Conservation (phyloP, 2,888 invertebrate species). For the Limnephilus marmoratus region DNA sequence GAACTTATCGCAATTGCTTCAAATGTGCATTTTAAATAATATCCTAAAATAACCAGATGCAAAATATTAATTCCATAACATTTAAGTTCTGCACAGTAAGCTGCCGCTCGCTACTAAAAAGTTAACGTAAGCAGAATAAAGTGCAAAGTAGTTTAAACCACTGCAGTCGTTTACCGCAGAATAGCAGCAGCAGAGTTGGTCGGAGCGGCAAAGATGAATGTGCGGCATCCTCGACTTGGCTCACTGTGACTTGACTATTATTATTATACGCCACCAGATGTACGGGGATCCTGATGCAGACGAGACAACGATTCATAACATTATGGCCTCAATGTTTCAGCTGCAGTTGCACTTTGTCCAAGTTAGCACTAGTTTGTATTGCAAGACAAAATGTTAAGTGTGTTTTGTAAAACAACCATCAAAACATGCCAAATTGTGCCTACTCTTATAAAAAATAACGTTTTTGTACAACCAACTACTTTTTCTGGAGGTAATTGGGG, state of each 20-base stretch:
- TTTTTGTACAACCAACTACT: too few relatives aligned
- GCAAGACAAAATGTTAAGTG: too few relatives aligned
- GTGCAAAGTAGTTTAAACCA: slow-evolving; percentile 5
- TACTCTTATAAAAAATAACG: too few relatives aligned
- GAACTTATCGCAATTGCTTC: neutral
- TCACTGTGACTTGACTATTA: slow-evolving; percentile 53
- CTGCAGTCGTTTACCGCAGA: slow-evolving; percentile 13
- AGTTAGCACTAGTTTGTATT: neutral
- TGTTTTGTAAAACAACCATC: neutral
- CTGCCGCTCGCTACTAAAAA: neutral
- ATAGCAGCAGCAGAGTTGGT: neutral
- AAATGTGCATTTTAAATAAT: neutral
- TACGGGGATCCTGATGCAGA: slow-evolving; percentile 32
- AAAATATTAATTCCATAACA: neutral
- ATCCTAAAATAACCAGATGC: neutral
- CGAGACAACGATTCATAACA: neutral
- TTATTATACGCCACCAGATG: slow-evolving; percentile 42
- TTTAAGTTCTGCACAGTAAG: neutral
- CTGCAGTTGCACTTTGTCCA: neutral
- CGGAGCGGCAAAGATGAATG: slow-evolving; percentile 12
- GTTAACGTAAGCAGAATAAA: neutral
- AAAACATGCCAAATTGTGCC: neutral
- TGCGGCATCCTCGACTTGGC: slow-evolving; percentile 22
- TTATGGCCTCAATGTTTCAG: neutral
- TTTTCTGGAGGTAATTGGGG: too few relatives aligned